Evolutionary conservation across 2,797 vertebrate species (phyloP).

Genomic region (Chelonia mydas): DNA sequence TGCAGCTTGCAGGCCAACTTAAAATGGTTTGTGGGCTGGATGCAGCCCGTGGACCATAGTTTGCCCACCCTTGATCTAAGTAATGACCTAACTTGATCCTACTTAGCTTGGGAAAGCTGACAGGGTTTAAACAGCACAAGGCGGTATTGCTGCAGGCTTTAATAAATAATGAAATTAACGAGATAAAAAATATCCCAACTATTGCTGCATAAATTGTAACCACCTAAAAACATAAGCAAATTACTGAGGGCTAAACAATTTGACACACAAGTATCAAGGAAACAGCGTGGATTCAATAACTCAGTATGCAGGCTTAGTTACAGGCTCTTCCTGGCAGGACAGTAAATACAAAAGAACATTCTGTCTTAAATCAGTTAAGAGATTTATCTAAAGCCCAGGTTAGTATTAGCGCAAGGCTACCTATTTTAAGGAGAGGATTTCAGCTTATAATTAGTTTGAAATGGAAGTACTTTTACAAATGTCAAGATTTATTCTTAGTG

Average conservation of each 20-base stretch:
- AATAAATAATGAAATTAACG: background rate
- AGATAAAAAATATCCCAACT: background rate
- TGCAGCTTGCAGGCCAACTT: no score
- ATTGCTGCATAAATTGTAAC: background rate
- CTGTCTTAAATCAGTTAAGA: conserved; percentile 34
- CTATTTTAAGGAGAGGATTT: conserved; percentile 51
- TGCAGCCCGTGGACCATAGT: no score
- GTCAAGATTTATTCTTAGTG: background rate
- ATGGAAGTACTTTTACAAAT: conserved; percentile 38
- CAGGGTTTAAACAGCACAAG: background rate
- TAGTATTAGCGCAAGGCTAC: conserved; percentile 42
- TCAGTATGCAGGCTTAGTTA: background rate
- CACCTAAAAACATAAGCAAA: background rate
- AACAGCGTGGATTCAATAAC: background rate
- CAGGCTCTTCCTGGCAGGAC: background rate
- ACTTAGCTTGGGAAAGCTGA: background rate
- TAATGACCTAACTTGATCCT: background rate
- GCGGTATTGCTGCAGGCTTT: background rate
- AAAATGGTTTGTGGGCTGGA: no score
- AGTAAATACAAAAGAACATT: conserved; percentile 18
- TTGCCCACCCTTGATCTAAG: background rate
- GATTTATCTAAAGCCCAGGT: background rate
- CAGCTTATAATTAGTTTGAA: conserved; percentile 54
- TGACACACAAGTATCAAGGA: background rate
- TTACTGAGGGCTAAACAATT: conserved; percentile 6